phyloP scores from a whole-genome alignment of 1,140 invertebrate species.

The Cyrtorhinus lividipennis region DNA sequence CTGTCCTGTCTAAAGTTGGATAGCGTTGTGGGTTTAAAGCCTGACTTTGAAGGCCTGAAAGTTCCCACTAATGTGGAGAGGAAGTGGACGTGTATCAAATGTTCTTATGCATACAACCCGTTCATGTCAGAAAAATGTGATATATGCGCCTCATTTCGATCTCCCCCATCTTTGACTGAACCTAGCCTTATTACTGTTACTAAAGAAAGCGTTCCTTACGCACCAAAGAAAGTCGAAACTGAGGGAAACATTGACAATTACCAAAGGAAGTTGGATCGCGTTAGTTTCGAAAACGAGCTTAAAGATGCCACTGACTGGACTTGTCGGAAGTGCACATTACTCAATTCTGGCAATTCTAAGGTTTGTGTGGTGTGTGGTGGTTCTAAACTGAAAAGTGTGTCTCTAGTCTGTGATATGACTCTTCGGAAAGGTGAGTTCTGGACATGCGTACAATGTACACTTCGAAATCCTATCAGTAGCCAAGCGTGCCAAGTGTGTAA shows the following conservation, averaged over 20 bases:
- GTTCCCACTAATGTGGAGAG: constrained; percentile 35
- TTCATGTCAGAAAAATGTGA: constrained; percentile 61
- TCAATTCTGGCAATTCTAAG: constrained; percentile 50
- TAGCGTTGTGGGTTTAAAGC: neutral
- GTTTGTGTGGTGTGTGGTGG: constrained; percentile 72
- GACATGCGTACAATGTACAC: constrained; percentile 58
- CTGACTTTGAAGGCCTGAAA: neutral
- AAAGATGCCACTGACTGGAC: constrained; percentile 48
- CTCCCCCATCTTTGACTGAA: constrained; percentile 45
- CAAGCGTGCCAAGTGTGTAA: constrained; percentile 66
- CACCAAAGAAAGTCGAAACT: constrained; percentile 31
- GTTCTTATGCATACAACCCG: constrained; percentile 75
- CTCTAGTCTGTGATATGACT: constrained; percentile 47
- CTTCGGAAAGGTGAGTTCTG: constrained; percentile 60
- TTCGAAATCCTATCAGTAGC: constrained; percentile 61
- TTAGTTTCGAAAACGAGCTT: constrained; percentile 3
- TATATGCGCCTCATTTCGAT: constrained; percentile 53
- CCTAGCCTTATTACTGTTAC: constrained; percentile 52
- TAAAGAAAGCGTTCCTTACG: constrained; percentile 40
- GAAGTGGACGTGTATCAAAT: constrained; percentile 76
- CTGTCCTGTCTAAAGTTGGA: neutral
- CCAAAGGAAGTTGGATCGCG: neutral
- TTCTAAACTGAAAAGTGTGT: constrained; percentile 53
- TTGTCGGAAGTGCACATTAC: constrained; percentile 72
- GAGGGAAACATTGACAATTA: neutral